Percentiles rank a stretch among this genome's conserved stretches.
Evolutionary conservation across 2,888 invertebrate species (phyloP).

Genomic region (Dryobota labecula): DNA sequence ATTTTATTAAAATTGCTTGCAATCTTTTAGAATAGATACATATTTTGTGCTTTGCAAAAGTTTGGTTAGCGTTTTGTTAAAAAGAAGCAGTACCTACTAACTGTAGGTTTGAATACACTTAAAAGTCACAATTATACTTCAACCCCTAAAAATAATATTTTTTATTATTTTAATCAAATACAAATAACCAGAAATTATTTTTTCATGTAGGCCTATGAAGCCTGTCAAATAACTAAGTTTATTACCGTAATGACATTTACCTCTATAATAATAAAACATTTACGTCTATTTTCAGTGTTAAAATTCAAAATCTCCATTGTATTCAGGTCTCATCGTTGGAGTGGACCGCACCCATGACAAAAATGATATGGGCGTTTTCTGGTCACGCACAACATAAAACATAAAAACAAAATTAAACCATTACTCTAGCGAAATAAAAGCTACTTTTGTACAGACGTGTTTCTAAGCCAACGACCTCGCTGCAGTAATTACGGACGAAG

Average conservation of each 20-base stretch:
- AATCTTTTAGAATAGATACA: not conserved
- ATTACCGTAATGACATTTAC: slow-evolving; percentile 8
- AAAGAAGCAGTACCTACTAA: not conserved
- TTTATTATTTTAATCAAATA: too few relatives aligned
- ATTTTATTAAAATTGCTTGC: not conserved
- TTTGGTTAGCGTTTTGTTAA: not conserved
- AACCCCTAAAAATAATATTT: too few relatives aligned
- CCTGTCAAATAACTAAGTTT: slow-evolving; percentile 1
- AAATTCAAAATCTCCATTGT: slow-evolving; percentile 66
- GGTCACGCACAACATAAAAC: slow-evolving; percentile 79
- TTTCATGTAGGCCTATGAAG: too few relatives aligned
- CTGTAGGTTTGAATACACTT: not conserved
- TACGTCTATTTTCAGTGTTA: slow-evolving; percentile 49
- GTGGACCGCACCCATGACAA: slow-evolving; percentile 78
- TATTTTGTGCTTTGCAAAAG: not conserved
- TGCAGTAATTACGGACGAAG: slow-evolving; percentile 76
- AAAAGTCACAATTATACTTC: too few relatives aligned
- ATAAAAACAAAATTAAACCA: slow-evolving; percentile 68
- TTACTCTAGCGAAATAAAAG: slow-evolving; percentile 70
- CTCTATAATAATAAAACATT: slow-evolving; percentile 46
- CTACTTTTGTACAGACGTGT: slow-evolving; percentile 68
- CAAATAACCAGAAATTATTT: too few relatives aligned
- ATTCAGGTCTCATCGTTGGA: slow-evolving; percentile 66
- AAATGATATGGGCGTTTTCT: slow-evolving; percentile 83
- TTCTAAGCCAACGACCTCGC: slow-evolving; percentile 73